These are phyloP conservation scores for Atherinosoma microstoma DNA, from an alignment of 2,797 vertebrate species.

Conservation along the genomic window DNA sequence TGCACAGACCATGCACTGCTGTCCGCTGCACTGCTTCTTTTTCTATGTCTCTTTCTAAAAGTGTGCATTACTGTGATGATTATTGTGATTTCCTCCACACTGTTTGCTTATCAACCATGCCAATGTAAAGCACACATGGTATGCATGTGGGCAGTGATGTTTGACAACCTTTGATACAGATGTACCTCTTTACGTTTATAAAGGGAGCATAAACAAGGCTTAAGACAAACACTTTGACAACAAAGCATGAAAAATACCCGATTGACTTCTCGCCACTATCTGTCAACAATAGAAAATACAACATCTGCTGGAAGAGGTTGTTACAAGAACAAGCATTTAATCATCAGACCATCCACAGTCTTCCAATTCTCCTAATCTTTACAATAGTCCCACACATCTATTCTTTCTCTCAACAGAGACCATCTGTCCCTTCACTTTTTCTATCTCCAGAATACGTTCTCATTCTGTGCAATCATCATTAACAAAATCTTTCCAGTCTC, in stretches of 20 bases:
- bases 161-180: neutral
- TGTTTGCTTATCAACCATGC: neutral
- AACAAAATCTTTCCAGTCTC: slow-evolving; percentile 10
- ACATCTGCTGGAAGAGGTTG: slow-evolving; percentile 17
- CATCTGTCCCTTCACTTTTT: slow-evolving; percentile 20
- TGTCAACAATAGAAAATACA: slow-evolving; percentile 26
- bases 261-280: slow-evolving; percentile 29
- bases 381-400: slow-evolving; percentile 35
- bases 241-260: neutral
- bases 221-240: neutral
- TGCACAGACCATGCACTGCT: neutral
- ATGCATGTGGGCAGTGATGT: neutral
- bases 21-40: neutral
- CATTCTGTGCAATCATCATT: slow-evolving; percentile 27
- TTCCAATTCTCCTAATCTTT: slow-evolving; percentile 33
- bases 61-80: neutral
- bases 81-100: neutral
- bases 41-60: neutral
- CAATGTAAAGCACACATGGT: neutral
- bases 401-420: slow-evolving; percentile 28
- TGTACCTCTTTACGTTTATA: neutral
- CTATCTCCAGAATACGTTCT: slow-evolving; percentile 37
- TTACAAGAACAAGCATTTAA: slow-evolving; percentile 18
- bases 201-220: neutral
- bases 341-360: slow-evolving; percentile 12